Base-by-base conservation (phyloP, 2,113 vertebrate genomes). In the Sylvicapra grimmia region DNA sequence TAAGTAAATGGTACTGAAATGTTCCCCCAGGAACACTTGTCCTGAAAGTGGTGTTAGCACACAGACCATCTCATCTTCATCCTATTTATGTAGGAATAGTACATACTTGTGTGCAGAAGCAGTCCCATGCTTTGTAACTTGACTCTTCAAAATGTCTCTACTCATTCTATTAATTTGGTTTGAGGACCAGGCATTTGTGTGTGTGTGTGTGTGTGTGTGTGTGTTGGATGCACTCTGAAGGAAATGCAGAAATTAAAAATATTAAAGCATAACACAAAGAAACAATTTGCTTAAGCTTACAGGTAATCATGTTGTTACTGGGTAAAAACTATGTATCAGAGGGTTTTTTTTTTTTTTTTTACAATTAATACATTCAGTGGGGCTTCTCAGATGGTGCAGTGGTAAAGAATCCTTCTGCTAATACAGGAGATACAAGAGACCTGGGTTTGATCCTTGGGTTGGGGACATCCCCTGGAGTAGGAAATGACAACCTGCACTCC, bases 221-320 rank as follows among this genome's bases (percentile, higher is more conserved):
- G 63, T 19, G 5, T 86, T 49, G 27, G 18, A 84, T 36, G 27
- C 23, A 94, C 53, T 89, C n/a, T 61, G 86, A 96, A 63, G 13
- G 19, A 3, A 87, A 27, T 6, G 12, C 31, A 96, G 36, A 94
- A 72, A 89, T 96, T 95, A 63, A 92, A 96, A 75, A 84, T 59
- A 72, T 36, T 49, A 61, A 54, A 47, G n/a, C 79, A 56, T 68
- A 97, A 82, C 13, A 93, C 23, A 63, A 96, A 96, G 96, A 98
- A 98, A 98, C 93, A 3, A 63, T 86, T 91, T 29, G 83, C 13
- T 93, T 94, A 87, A 96, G 47, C 53, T 47, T 86, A n/a, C 8
- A 72, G 97, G 84, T 65, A 65, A 90, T 87, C 47, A 33, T 33
- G 59, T 36, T 33, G 29, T 18, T n/a, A 3, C n/a, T 93, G 40